Evolutionary conservation across 2,113 vertebrate genomes (phyloP).

Genomic region (Pao palembangensis): DNA sequence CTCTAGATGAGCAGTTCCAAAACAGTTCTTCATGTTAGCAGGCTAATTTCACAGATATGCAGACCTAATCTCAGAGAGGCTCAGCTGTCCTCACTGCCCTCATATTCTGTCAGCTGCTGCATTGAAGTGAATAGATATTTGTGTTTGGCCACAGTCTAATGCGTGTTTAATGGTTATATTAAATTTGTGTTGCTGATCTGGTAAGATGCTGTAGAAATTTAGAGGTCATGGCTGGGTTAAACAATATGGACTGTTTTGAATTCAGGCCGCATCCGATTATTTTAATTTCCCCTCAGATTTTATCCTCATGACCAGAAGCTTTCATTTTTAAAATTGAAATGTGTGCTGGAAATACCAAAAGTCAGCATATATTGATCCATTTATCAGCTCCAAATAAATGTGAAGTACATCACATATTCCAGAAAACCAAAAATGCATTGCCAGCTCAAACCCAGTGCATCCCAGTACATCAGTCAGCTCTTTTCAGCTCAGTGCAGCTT

Average conservation of each 20-base stretch:
- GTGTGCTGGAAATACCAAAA: background rate
- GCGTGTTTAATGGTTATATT: constrained; percentile 47
- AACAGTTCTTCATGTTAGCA: constrained; percentile 50
- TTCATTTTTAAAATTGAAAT: background rate
- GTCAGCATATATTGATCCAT: too few relatives aligned
- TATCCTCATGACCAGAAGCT: constrained; percentile 11
- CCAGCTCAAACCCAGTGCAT: too few relatives aligned
- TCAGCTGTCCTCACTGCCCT: constrained; percentile 60
- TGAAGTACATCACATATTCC: too few relatives aligned
- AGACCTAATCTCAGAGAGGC: constrained; percentile 58
- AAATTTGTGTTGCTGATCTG: constrained; percentile 49
- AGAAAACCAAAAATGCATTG: too few relatives aligned
- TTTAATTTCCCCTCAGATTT: constrained; percentile 26
- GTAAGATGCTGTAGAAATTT: constrained; percentile 39
- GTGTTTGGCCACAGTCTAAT: constrained; percentile 58
- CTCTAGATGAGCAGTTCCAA: constrained; percentile 47
- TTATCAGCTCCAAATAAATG: too few relatives aligned
- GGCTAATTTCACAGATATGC: constrained; percentile 56
- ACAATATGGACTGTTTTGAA: constrained; percentile 30
- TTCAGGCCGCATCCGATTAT: constrained; percentile 32
- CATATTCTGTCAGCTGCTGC: constrained; percentile 61
- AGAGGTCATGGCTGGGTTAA: constrained; percentile 52
- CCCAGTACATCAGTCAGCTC: too few relatives aligned
- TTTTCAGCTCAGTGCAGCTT: too few relatives aligned
- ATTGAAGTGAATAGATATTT: constrained; percentile 61